Conservation (phyloP, 1,140 invertebrate genomes). For the Saxidomus purpurata region DNA sequence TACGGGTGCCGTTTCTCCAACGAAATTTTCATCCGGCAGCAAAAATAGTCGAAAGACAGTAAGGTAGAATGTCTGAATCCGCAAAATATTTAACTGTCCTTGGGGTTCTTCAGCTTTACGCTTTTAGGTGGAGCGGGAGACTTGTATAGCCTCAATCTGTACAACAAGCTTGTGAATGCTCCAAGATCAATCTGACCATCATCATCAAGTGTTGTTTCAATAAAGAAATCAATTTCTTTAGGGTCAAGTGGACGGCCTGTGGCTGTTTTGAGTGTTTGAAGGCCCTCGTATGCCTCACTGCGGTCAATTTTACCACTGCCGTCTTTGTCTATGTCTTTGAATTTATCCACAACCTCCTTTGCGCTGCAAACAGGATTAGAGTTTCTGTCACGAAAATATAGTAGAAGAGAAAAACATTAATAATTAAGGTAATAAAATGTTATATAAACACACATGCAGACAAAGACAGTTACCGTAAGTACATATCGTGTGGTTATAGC, state of each 20-base stretch:
- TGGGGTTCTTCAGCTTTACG: slow-evolving; percentile 54
- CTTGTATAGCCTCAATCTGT: slow-evolving; percentile 81
- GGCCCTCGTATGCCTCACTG: slow-evolving; percentile 71
- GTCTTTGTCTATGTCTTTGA: slow-evolving; percentile 79
- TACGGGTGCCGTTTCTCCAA: neutral
- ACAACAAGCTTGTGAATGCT: slow-evolving; percentile 81
- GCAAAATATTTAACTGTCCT: neutral
- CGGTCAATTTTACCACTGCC: slow-evolving; percentile 77
- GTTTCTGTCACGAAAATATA: slow-evolving; percentile 4
- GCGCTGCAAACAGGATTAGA: slow-evolving; percentile 72
- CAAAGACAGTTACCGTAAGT: neutral
- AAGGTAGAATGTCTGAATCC: neutral
- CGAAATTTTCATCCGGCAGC: neutral
- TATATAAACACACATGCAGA: neutral
- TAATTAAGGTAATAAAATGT: neutral
- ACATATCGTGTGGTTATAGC: too few relatives aligned
- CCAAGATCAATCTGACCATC: slow-evolving; percentile 80
- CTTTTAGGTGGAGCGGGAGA: slow-evolving; percentile 71
- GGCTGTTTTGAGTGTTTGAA: slow-evolving; percentile 75
- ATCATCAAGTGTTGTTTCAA: slow-evolving; percentile 80
- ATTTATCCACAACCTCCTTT: slow-evolving; percentile 75
- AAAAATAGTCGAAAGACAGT: slow-evolving; percentile 12
- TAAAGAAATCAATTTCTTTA: slow-evolving; percentile 83
- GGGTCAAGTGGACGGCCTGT: slow-evolving; percentile 75
- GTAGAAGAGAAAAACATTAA: slow-evolving; percentile 29